These are phyloP conservation scores for Zeus faber DNA, from an alignment of 2,113 vertebrate genomes.

Conservation along the genomic window DNA sequence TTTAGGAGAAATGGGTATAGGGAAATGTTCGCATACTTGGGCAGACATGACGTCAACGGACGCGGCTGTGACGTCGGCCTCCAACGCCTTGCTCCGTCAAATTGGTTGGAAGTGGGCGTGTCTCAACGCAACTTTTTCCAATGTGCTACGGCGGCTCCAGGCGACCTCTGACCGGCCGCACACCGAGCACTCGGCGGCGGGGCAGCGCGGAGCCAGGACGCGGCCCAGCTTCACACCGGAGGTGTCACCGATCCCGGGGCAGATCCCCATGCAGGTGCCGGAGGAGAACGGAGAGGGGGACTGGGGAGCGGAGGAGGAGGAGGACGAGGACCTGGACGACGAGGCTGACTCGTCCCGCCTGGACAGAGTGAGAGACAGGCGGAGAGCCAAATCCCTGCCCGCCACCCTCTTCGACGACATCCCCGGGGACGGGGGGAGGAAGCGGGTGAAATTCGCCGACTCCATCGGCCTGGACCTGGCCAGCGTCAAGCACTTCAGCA, in stretches of 20 bases:
- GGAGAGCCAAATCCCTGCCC: constrained; percentile 69
- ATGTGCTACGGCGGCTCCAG: background rate
- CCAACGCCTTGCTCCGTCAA: no score
- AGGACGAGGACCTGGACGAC: constrained; percentile 52
- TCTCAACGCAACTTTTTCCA: no score
- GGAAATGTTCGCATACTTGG: no score
- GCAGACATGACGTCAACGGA: no score
- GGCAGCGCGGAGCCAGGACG: background rate
- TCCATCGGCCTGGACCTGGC: constrained; percentile 82
- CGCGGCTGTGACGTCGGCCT: no score
- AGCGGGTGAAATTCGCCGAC: constrained; percentile 90
- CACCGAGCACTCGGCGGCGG: no score
- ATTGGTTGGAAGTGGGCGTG: no score
- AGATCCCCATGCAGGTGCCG: background rate
- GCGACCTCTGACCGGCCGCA: no score
- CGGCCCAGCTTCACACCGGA: background rate
- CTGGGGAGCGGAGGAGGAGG: constrained; percentile 7
- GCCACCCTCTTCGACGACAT: constrained; percentile 42
- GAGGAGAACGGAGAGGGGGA: constrained; percentile 26
- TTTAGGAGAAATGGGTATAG: no score
- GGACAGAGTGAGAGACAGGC: constrained; percentile 56
- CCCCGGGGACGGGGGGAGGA: constrained; percentile 67
- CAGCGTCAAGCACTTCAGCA: constrained; percentile 85
- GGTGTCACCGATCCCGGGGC: background rate
- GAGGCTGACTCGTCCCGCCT: constrained; percentile 51